phyloP scores from a whole-genome alignment of 2,113 vertebrate species.

The Phyllostomus hastatus region DNA sequence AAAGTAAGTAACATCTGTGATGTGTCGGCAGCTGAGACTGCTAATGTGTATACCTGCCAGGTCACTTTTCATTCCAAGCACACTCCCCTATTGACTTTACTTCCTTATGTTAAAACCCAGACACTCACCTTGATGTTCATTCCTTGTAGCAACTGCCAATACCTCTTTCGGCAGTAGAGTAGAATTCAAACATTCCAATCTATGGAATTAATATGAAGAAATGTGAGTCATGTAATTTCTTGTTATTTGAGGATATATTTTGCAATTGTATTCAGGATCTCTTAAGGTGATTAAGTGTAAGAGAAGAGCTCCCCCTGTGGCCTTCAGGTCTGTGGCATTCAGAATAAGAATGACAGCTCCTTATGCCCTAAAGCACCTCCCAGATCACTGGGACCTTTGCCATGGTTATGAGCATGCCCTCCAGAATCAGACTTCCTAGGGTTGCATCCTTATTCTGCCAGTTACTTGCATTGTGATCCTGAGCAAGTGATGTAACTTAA shows the following conservation, averaged over 20 bases:
- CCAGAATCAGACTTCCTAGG: neutral
- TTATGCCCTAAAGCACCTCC: neutral
- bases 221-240: neutral
- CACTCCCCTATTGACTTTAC: neutral
- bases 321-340: neutral
- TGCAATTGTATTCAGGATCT: neutral
- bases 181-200: neutral
- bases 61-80: neutral
- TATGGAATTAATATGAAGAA: neutral
- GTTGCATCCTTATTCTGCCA: neutral
- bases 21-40: too few species aligned
- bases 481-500: neutral
- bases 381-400: too few species aligned
- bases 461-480: neutral
- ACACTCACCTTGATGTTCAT: neutral
- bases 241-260: neutral
- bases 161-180: neutral
- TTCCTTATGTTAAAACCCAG: neutral
- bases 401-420: neutral
- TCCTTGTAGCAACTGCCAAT: neutral
- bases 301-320: neutral
- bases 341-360: neutral
- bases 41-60: rapidly evolving
- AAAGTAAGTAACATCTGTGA: neutral
- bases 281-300: neutral